These are phyloP conservation scores for Lomographa bimaculata DNA, from an alignment of 2,888 invertebrate species.

Conservation along the genomic window DNA sequence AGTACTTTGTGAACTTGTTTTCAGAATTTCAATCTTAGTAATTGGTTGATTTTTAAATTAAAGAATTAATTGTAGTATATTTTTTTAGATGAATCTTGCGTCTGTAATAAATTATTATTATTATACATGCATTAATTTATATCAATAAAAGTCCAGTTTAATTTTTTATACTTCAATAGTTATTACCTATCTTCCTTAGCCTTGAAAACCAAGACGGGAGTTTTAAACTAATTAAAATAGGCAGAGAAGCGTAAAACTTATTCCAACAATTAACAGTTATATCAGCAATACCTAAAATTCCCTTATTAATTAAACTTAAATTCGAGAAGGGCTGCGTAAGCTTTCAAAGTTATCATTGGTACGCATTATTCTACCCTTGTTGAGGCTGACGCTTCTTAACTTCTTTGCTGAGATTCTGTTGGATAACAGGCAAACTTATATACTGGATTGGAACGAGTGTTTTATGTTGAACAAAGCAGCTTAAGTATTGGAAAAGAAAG, in stretches of 20 bases:
- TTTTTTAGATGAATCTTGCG: no score
- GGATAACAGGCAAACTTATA: slow-evolving; percentile 21
- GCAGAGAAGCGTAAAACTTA: slow-evolving; percentile 14
- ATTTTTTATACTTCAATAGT: neutral
- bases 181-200: no score
- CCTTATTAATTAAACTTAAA: slow-evolving; percentile 35
- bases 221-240: slow-evolving; percentile 17
- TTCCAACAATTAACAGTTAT: slow-evolving; percentile 29
- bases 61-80: no score
- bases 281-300: slow-evolving; percentile 25
- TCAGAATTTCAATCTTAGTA: slow-evolving; percentile 8
- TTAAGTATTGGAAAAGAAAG: no score
- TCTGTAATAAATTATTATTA: no score
- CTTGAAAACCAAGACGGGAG: slow-evolving; percentile 9
- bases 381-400: slow-evolving; percentile 51
- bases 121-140: no score
- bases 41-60: slow-evolving; percentile 4
- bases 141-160: no score
- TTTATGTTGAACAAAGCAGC: neutral
- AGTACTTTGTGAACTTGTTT: slow-evolving; percentile 18
- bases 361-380: slow-evolving; percentile 56
- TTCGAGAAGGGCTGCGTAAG: slow-evolving; percentile 48
- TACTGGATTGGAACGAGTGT: slow-evolving; percentile 14
- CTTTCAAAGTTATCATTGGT: slow-evolving; percentile 51
- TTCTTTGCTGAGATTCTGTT: slow-evolving; percentile 39